Conservation (phyloP, 2,888 invertebrate species). For the Campaea margaritaria region DNA sequence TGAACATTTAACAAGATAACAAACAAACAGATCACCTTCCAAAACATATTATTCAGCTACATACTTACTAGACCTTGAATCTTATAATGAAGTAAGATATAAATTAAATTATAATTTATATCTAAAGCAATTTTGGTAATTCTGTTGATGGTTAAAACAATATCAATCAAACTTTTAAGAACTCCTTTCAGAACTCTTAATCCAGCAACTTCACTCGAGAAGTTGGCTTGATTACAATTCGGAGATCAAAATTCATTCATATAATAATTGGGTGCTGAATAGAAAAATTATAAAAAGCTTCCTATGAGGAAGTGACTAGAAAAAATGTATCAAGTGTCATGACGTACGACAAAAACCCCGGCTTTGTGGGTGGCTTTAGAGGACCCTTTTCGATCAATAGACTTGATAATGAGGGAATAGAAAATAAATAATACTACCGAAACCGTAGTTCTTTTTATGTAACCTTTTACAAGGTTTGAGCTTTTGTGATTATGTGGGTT, state of each 20-base stretch:
- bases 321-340: conserved; percentile 4
- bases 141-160: conserved; percentile 16
- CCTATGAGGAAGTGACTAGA: not conserved
- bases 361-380: conserved; percentile 6
- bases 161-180: conserved; percentile 23
- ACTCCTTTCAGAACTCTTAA: conserved; percentile 20
- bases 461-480: not conserved
- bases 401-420: conserved; percentile 3
- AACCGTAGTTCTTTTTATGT: not conserved
- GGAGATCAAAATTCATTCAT: too few species aligned
- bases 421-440: conserved; percentile 2
- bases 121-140: not conserved
- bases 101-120: too few species aligned
- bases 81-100: too few species aligned
- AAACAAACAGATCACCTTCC: too few species aligned
- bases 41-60: too few species aligned
- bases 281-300: not conserved
- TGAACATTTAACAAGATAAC: too few species aligned
- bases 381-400: conserved; percentile 6
- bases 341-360: conserved; percentile 2
- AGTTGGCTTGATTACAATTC: not conserved
- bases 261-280: not conserved
- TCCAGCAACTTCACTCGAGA: conserved; percentile 9
- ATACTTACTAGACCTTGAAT: too few species aligned
- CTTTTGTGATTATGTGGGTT: too few species aligned